Evolutionary conservation across 1,140 invertebrate genomes (phyloP), one percentile per base, ranked within the genome.

Genomic region (Drosophila pseudoobscura): DNA sequence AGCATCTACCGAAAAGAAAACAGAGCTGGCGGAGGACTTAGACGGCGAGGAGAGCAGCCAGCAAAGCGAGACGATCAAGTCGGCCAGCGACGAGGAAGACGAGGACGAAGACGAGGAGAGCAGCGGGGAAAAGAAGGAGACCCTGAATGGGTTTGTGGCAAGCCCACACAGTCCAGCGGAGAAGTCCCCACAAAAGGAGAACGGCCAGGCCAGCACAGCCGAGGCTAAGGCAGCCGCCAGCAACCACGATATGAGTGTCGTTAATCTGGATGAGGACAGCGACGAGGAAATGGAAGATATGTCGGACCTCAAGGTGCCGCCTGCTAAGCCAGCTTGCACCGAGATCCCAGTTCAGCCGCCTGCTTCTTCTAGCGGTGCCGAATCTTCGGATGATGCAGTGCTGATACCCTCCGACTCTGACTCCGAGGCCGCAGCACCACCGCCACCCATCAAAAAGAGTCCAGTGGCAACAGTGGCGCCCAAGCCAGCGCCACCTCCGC

Each of bases 361-460:
- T 4, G 22, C 45, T 13, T 24, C 45, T 2, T 57, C 65, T 20
- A 85, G 69, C 46, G 66, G 73, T 8, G 61, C 70, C 2, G 77
- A 85, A 64, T 82, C 82, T 35, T 91, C 90, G 3, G 89, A 91
- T 54, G 91, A 89, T 55, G 88, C 90, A 3, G 88, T 91, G 26
- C 52, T 91, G 20, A 91, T 91, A 39, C 57, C 69, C 41, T 91
- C 90, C 2, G 90, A 91, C 45, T 91, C 91, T 11, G 88, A 91
- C 26, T 80, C 77, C 7, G 89, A 92, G 57, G 57, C 74, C 17
- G 44, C 59, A 24, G 72, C 51, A 29, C 58, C 62, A 22, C 31
- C 39, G 41, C 43, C 59, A 15, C 43, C 56, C n/a, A 70, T 45
- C 45, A 55, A 75, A 80, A 47, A 76, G 78, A 49, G 43, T 71